phyloP scores from a whole-genome alignment of 2,888 invertebrate genomes.

The Hirudinaria manillensis region DNA sequence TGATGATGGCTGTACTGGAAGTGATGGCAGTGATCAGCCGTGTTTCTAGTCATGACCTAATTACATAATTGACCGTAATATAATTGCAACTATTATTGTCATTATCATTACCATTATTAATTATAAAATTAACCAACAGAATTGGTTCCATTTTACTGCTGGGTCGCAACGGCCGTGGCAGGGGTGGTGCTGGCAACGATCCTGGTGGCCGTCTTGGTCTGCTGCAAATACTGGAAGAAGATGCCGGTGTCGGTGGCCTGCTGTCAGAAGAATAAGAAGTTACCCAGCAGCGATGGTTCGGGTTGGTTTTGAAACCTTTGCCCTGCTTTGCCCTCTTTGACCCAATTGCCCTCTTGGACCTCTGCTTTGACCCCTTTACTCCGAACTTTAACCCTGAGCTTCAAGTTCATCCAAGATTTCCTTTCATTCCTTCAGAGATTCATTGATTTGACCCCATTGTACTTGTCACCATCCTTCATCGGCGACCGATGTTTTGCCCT shows the following conservation, averaged over 20 bases:
- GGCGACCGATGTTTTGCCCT: no score
- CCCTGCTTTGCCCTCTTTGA: not conserved
- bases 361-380: not conserved
- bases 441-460: no score
- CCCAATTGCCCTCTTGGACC: not conserved
- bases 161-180: not conserved
- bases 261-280: constrained; percentile 1
- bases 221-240: not conserved
- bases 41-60: no score
- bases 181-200: not conserved
- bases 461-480: no score
- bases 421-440: no score
- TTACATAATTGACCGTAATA: no score
- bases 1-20: no score
- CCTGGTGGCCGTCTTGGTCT: not conserved
- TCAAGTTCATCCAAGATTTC: no score
- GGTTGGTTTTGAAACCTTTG: not conserved
- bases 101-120: constrained; percentile 7
- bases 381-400: no score
- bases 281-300: constrained; percentile 15
- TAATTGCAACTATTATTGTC: no score
- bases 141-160: constrained; percentile 3
- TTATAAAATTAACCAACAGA: constrained; percentile 8
- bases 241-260: not conserved
- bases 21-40: no score